Conservation (phyloP, 1,140 invertebrate genomes). For the Ooceraea biroi region DNA sequence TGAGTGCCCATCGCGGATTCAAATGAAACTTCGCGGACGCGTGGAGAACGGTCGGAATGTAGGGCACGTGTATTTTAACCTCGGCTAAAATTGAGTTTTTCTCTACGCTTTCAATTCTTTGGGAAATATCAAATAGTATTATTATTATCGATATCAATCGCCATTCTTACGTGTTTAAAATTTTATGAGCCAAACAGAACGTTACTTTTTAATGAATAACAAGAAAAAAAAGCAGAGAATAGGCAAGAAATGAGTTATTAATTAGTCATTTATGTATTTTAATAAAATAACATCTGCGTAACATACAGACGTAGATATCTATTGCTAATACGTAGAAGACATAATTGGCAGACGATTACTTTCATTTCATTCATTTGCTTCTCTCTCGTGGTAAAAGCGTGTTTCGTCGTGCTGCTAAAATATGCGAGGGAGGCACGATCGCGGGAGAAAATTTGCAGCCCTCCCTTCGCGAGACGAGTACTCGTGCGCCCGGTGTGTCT, state of each 20-base stretch:
- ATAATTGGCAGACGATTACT: constrained; percentile 12
- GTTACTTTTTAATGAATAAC: not conserved
- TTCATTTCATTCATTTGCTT: constrained; percentile 4
- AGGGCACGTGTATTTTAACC: not conserved
- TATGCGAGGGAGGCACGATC: constrained; percentile 61
- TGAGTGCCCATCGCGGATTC: not conserved
- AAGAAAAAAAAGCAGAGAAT: not conserved
- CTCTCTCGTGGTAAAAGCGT: constrained; percentile 5
- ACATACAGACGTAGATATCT: not conserved
- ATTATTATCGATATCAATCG: constrained; percentile 16
- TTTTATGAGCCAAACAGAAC: not conserved
- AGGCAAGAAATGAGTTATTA: too few relatives aligned
- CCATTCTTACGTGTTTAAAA: not conserved
- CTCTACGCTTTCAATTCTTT: not conserved
- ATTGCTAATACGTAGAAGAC: not conserved
- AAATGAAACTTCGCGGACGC: not conserved
- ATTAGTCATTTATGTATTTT: not conserved
- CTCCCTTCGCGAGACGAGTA: constrained; percentile 66
- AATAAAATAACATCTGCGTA: not conserved
- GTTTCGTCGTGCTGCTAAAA: constrained; percentile 56
- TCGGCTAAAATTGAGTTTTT: not conserved
- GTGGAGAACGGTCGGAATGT: not conserved
- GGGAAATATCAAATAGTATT: not conserved
- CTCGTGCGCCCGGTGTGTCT: constrained; percentile 61
- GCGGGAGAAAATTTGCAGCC: constrained; percentile 70